Percentiles rank a stretch among this genome's conserved stretches.
Conservation (phyloP, 2,797 vertebrate species). For the Lutjanus campechanus region DNA sequence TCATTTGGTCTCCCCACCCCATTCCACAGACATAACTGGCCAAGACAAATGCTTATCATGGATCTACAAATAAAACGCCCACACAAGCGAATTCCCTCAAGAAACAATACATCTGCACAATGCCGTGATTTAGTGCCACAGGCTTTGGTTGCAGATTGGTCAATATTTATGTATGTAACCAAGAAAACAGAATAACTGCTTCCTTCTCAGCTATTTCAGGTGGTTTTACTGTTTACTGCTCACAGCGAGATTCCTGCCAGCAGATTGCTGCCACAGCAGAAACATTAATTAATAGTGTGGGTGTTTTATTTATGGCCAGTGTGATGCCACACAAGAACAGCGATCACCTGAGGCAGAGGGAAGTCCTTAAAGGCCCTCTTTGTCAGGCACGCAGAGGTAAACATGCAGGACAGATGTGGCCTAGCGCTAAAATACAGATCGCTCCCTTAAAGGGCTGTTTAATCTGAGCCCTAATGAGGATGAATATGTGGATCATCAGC, state of each 20-base stretch:
- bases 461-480: slow-evolving; percentile 85
- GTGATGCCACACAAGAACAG: slow-evolving; percentile 86
- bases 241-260: slow-evolving; percentile 58
- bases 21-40: slow-evolving; percentile 72
- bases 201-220: slow-evolving; percentile 52
- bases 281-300: slow-evolving; percentile 80
- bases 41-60: slow-evolving; percentile 73
- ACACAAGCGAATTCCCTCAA: slow-evolving; percentile 44
- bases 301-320: slow-evolving; percentile 85
- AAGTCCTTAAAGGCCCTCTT: slow-evolving; percentile 81
- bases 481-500: slow-evolving; percentile 80
- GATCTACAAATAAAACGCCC: slow-evolving; percentile 59
- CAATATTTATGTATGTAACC: slow-evolving; percentile 44
- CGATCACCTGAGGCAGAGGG: slow-evolving; percentile 85
- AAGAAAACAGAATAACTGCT: slow-evolving; percentile 49
- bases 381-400: slow-evolving; percentile 80
- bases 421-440: slow-evolving; percentile 85
- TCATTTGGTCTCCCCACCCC: slow-evolving; percentile 65
- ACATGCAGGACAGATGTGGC: slow-evolving; percentile 83
- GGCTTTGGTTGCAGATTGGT: slow-evolving; percentile 22
- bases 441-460: slow-evolving; percentile 78
- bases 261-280: slow-evolving; percentile 49
- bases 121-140: slow-evolving; percentile 26
- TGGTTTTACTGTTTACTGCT: slow-evolving; percentile 73
- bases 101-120: slow-evolving; percentile 46